phyloP scores from a whole-genome alignment of 2,888 invertebrate species.

The Standfussiana lucernea region DNA sequence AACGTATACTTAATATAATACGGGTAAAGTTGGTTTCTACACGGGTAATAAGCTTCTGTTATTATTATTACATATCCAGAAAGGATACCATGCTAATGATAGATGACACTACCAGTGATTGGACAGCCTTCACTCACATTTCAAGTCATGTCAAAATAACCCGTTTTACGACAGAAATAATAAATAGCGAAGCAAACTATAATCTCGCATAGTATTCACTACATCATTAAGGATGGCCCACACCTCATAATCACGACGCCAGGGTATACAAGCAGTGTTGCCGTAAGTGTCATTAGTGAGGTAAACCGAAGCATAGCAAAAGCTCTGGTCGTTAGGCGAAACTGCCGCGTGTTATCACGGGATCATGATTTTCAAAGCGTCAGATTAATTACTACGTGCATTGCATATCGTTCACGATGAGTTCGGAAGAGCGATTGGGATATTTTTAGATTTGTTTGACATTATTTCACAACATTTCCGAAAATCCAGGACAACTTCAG shows the following conservation, averaged over 20 bases:
- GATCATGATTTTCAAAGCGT: conserved; percentile 27
- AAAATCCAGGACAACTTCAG: not conserved
- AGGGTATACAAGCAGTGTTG: conserved; percentile 18
- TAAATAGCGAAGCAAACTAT: conserved; percentile 5
- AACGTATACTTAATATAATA: not conserved
- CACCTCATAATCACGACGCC: conserved; percentile 28
- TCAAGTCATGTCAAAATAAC: conserved; percentile 19
- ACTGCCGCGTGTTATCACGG: conserved; percentile 13
- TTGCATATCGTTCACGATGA: not conserved
- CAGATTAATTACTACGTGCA: conserved; percentile 38
- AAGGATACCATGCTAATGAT: conserved; percentile 7
- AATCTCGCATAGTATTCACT: conserved; percentile 21
- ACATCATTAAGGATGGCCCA: conserved; percentile 37
- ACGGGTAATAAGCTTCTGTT: not conserved
- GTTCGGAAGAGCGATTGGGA: not conserved
- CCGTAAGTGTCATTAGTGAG: conserved; percentile 40
- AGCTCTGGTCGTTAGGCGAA: conserved; percentile 26
- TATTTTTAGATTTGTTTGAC: not conserved
- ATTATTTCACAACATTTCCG: not conserved
- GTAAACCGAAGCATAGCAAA: conserved; percentile 5
- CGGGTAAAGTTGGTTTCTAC: not conserved
- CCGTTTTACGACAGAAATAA: not conserved
- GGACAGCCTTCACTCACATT: not conserved
- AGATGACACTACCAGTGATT: not conserved
- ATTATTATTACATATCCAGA: not conserved